phyloP scores from a whole-genome alignment of 2,797 vertebrate species.

The Tachyglossus aculeatus region DNA sequence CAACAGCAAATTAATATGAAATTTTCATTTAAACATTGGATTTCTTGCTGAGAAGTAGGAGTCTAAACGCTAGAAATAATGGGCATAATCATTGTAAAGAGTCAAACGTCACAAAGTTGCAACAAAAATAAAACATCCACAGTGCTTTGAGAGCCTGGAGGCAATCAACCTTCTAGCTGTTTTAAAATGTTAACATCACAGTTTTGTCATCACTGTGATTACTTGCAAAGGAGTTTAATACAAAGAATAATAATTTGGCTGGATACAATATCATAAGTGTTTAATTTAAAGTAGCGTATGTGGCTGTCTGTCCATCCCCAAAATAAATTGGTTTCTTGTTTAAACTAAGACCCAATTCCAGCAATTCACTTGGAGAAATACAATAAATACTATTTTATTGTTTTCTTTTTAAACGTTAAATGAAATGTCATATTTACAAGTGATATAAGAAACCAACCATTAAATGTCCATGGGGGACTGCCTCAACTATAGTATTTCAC shows the following conservation, averaged over 20 bases:
- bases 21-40: conserved; percentile 46
- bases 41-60: conserved; percentile 40
- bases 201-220: conserved; percentile 56
- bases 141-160: conserved; percentile 40
- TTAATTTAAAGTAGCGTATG: conserved; percentile 46
- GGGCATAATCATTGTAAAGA: conserved; percentile 6
- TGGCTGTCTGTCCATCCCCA: conserved; percentile 31
- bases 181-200: conserved; percentile 59
- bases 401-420: conserved; percentile 22
- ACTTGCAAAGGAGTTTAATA: conserved; percentile 55
- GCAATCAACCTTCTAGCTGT: conserved; percentile 44
- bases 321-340: conserved; percentile 28
- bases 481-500: neutral
- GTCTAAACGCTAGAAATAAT: conserved; percentile 43
- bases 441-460: neutral
- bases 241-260: conserved; percentile 58
- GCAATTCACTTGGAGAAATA: neutral
- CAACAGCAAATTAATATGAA: conserved; percentile 44
- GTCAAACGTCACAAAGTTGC: conserved; percentile 39
- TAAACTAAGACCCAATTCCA: conserved; percentile 30
- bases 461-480: conserved; percentile 11
- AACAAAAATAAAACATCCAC: conserved; percentile 40
- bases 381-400: neutral
- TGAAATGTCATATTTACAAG: conserved; percentile 19
- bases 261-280: conserved; percentile 60